Conservation (phyloP, 2,888 invertebrate genomes). For the Leptopterna dolabrata region DNA sequence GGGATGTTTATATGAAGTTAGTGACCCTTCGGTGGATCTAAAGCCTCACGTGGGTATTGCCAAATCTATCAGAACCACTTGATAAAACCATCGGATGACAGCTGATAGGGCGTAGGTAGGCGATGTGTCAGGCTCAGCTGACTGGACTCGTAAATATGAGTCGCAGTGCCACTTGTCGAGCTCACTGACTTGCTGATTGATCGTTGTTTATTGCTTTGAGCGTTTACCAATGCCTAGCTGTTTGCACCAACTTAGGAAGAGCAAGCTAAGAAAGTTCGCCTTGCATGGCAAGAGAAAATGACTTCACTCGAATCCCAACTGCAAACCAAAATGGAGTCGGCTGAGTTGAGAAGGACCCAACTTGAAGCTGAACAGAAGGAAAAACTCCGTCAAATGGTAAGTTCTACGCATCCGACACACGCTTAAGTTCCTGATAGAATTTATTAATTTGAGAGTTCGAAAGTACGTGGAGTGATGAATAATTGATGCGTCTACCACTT, state of each 20-base stretch:
- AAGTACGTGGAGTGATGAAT: too few relatives aligned
- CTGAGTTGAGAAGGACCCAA: slow-evolving; percentile 78
- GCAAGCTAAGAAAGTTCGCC: slow-evolving; percentile 78
- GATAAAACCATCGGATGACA: too few relatives aligned
- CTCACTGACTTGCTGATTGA: background rate
- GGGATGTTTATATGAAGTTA: too few relatives aligned
- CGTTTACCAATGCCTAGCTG: slow-evolving; percentile 17
- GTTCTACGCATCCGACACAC: slow-evolving; percentile 63
- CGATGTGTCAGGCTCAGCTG: too few relatives aligned
- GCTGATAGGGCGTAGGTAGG: too few relatives aligned
- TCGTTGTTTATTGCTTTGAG: background rate
- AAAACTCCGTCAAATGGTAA: slow-evolving; percentile 81
- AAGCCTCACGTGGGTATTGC: too few relatives aligned
- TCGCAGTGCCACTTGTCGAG: background rate
- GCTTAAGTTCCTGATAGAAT: too few relatives aligned
- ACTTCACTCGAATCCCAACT: slow-evolving; percentile 77
- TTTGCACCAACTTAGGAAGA: slow-evolving; percentile 73
- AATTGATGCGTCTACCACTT: too few relatives aligned
- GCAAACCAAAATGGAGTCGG: slow-evolving; percentile 76
- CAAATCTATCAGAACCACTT: too few relatives aligned
- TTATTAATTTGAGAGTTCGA: too few relatives aligned
- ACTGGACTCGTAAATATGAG: too few relatives aligned
- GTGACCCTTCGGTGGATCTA: too few relatives aligned
- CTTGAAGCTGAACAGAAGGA: slow-evolving; percentile 82
- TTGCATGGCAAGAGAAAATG: slow-evolving; percentile 76